These are phyloP conservation scores for Pogonus chalceus DNA, from an alignment of 1,140 invertebrate species.

Conservation along the genomic window DNA sequence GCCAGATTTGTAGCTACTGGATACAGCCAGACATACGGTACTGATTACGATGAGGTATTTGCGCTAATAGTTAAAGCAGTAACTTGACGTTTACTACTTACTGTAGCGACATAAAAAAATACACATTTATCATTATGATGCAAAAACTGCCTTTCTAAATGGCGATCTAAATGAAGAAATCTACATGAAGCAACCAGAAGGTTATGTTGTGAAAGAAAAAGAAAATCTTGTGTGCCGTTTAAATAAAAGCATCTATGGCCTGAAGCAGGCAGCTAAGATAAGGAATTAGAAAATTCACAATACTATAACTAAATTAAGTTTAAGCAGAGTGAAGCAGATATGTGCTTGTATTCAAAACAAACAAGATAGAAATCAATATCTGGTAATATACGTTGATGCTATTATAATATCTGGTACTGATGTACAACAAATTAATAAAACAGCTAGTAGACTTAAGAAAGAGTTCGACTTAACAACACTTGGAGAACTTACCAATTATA, in stretches of 20 bases:
- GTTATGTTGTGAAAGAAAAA: constrained; percentile 6
- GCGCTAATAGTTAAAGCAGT: constrained; percentile 29
- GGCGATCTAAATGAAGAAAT: constrained; percentile 33
- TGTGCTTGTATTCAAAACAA: constrained; percentile 22
- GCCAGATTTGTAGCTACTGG: constrained; percentile 36
- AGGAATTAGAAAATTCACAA: constrained; percentile 18
- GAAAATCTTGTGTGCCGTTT: constrained; percentile 24
- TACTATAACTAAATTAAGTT: constrained; percentile 16
- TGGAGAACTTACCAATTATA: not conserved
- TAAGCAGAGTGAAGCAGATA: constrained; percentile 19
- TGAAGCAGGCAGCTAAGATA: constrained; percentile 19
- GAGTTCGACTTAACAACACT: not conserved
- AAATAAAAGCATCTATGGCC: constrained; percentile 27
- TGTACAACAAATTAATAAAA: not conserved
- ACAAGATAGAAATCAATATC: constrained; percentile 3
- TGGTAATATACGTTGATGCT: not conserved
- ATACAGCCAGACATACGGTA: constrained; percentile 28
- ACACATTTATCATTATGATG: constrained; percentile 32
- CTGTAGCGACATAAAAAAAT: constrained; percentile 27
- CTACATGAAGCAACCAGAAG: constrained; percentile 31
- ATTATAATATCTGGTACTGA: not conserved
- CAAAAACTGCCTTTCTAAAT: constrained; percentile 36
- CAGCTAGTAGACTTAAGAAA: not conserved
- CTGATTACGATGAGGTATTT: constrained; percentile 35
- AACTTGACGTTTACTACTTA: constrained; percentile 32